phyloP scores from a whole-genome alignment of 2,113 vertebrate genomes.

The Dromaius novaehollandiae region DNA sequence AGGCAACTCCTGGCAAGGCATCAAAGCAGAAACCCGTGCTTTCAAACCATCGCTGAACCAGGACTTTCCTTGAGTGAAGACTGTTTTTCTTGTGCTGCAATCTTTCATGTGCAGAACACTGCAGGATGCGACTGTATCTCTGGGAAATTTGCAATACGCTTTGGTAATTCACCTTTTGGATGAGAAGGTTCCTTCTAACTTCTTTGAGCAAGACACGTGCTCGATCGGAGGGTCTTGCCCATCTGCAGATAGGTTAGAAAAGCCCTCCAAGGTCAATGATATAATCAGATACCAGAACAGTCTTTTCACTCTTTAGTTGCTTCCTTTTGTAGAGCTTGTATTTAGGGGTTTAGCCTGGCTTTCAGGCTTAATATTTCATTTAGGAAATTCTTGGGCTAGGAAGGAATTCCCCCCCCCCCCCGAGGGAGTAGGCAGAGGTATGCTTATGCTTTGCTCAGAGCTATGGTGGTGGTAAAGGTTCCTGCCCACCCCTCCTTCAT shows the following conservation, averaged over 20 bases:
- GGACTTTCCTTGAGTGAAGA: not conserved
- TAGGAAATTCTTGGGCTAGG: not conserved
- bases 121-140: not conserved
- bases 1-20: conserved; percentile 35
- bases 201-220: rapidly evolving
- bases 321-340: not conserved
- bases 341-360: not conserved
- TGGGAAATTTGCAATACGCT: not conserved
- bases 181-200: not conserved
- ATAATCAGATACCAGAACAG: not conserved
- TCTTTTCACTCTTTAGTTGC: not conserved
- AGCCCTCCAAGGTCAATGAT: not conserved
- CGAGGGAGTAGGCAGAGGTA: not conserved
- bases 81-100: not conserved
- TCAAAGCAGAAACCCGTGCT: not conserved
- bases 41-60: not conserved
- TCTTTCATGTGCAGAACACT: rapidly evolving
- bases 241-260: not conserved
- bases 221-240: not conserved
- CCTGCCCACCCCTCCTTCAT: not conserved
- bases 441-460: rapidly evolving
- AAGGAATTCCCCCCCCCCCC: not conserved
- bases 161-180: not conserved
- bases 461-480: not conserved
- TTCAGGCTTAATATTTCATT: not conserved